phyloP scores from a whole-genome alignment of 1,140 invertebrate species.

The Olivierus martensii region DNA sequence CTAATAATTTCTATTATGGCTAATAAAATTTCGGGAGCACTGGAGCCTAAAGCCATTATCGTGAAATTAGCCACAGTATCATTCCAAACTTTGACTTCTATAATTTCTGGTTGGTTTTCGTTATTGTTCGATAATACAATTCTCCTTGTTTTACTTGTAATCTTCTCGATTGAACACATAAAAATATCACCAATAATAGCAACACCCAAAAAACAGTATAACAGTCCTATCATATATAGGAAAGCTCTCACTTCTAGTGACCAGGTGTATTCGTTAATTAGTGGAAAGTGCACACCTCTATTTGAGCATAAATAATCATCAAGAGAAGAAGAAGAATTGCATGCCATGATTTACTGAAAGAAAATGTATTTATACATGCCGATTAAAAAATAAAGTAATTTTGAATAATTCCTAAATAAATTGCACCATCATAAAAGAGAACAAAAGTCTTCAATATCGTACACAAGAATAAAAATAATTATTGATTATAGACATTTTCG shows the following conservation, averaged over 20 bases:
- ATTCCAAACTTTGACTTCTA: conserved; percentile 40
- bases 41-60: conserved; percentile 49
- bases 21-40: conserved; percentile 48
- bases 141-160: conserved; percentile 45
- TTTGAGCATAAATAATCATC: conserved; percentile 31
- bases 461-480: no score
- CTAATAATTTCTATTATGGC: conserved; percentile 45
- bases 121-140: conserved; percentile 24
- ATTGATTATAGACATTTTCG: no score
- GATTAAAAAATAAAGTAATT: no score
- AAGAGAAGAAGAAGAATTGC: no score
- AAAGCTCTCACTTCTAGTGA: conserved; percentile 29
- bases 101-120: conserved; percentile 23
- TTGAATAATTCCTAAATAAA: no score
- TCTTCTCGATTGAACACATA: conserved; percentile 49
- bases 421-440: no score
- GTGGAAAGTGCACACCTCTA: conserved; percentile 38
- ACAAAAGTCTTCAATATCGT: no score
- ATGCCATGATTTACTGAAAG: no score
- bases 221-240: conserved; percentile 39
- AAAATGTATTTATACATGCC: no score
- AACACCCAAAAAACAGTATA: conserved; percentile 41
- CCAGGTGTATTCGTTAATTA: conserved; percentile 42
- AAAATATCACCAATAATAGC: conserved; percentile 46
- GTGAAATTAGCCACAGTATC: conserved; percentile 53